phyloP scores from a whole-genome alignment of 2,113 vertebrate genomes.

The Bufo bufo region DNA sequence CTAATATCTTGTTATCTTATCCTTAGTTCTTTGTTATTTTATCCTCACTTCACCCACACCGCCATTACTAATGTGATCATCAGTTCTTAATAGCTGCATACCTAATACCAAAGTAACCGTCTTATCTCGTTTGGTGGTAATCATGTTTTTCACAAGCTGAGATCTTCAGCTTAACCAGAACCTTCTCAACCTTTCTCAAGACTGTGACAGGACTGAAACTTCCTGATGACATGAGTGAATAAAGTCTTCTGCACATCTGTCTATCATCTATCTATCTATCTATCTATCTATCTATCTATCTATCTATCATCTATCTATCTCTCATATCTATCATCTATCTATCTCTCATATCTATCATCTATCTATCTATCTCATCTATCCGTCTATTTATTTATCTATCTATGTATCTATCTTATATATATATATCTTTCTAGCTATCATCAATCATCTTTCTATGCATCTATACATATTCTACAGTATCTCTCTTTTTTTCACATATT shows the following conservation, averaged over 20 bases:
- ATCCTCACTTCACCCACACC: not conserved
- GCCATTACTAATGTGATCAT: not conserved
- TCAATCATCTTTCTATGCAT: no score
- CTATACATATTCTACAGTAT: no score
- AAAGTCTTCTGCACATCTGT: not conserved
- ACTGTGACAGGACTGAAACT: no score
- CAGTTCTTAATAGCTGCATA: not conserved
- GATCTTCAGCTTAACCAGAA: no score
- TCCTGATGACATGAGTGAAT: no score
- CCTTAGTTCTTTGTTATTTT: not conserved
- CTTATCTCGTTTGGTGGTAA: not conserved
- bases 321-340: constrained; percentile 19
- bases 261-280: not conserved
- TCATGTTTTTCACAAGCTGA: no score
- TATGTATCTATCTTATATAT: not conserved
- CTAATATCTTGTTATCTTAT: not conserved
- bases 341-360: not conserved
- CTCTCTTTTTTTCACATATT: no score
- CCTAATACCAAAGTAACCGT: not conserved
- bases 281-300: constrained; percentile 7
- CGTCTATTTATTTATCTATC: no score
- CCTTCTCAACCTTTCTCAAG: no score
- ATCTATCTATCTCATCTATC: no score
- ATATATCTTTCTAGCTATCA: no score
- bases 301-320: not conserved